phyloP scores from a whole-genome alignment of 2,888 invertebrate species.

The Notodonta ziczac region DNA sequence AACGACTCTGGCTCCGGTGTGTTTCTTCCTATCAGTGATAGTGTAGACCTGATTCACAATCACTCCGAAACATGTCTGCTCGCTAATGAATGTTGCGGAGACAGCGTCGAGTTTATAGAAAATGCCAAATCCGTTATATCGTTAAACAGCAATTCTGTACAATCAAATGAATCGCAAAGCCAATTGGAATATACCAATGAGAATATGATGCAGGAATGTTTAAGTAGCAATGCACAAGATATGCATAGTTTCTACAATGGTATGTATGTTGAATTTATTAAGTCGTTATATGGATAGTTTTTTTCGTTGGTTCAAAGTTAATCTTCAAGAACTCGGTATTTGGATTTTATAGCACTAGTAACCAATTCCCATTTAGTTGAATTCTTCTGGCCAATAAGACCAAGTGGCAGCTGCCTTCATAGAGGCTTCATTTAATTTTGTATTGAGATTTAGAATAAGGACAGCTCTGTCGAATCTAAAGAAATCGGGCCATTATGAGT shows the following conservation, averaged over 20 bases:
- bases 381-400: too few species aligned
- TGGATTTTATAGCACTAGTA: too few species aligned
- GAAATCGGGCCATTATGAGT: too few species aligned
- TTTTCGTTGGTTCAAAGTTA: too few species aligned
- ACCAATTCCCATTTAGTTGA: too few species aligned
- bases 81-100: conserved; percentile 60
- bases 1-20: conserved; percentile 57
- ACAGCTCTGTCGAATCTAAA: too few species aligned
- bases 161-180: conserved; percentile 32
- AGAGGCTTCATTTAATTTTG: too few species aligned
- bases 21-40: conserved; percentile 50
- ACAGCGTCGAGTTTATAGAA: conserved; percentile 64
- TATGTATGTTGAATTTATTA: conserved; percentile 9
- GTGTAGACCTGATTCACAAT: conserved; percentile 72
- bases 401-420: too few species aligned
- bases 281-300: too few species aligned
- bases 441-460: too few species aligned
- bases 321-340: too few species aligned
- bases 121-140: conserved; percentile 57
- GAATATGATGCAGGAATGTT: conserved; percentile 42
- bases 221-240: conserved; percentile 54
- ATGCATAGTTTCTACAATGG: conserved; percentile 32
- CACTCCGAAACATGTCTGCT: conserved; percentile 75
- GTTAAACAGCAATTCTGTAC: conserved; percentile 46
- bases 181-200: conserved; percentile 30